Conservation (phyloP, 1,140 invertebrate species). For the Bradynema listronoti region DNA sequence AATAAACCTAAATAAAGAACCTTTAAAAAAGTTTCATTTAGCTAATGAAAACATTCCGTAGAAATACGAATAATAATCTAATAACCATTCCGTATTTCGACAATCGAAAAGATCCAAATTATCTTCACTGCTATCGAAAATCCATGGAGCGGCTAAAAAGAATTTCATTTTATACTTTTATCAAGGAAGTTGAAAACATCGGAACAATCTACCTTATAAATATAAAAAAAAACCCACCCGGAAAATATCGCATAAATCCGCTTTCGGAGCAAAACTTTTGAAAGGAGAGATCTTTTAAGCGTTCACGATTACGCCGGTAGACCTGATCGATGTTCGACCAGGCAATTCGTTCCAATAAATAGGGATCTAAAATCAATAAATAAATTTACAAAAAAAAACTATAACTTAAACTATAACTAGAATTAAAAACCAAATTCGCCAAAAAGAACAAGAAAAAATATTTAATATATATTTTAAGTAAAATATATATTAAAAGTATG, state of each 20-base stretch:
- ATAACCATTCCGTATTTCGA: constrained; percentile 35
- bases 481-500: constrained; percentile 9
- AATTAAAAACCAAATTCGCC: too few relatives aligned
- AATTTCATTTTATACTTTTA: constrained; percentile 11
- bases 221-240: constrained; percentile 19
- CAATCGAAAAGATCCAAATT: constrained; percentile 56
- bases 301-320: constrained; percentile 53
- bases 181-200: constrained; percentile 1
- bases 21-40: background rate
- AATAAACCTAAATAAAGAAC: constrained; percentile 67
- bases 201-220: background rate
- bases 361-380: constrained; percentile 39
- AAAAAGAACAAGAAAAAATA: too few relatives aligned
- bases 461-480: constrained; percentile 10
- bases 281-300: constrained; percentile 53
- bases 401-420: too few relatives aligned
- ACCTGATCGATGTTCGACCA: constrained; percentile 56
- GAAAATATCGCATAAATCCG: constrained; percentile 57
- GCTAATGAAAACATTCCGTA: background rate
- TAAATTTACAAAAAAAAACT: constrained; percentile 7
- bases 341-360: constrained; percentile 49
- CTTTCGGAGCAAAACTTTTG: constrained; percentile 56
- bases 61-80: background rate
- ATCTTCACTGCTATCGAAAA: constrained; percentile 42
- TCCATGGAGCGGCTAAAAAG: constrained; percentile 49